A percentile compares a stretch with the other conserved stretches of the same genome.
Conservation (phyloP, 2,113 vertebrate species). For the Mixornis gularis region DNA sequence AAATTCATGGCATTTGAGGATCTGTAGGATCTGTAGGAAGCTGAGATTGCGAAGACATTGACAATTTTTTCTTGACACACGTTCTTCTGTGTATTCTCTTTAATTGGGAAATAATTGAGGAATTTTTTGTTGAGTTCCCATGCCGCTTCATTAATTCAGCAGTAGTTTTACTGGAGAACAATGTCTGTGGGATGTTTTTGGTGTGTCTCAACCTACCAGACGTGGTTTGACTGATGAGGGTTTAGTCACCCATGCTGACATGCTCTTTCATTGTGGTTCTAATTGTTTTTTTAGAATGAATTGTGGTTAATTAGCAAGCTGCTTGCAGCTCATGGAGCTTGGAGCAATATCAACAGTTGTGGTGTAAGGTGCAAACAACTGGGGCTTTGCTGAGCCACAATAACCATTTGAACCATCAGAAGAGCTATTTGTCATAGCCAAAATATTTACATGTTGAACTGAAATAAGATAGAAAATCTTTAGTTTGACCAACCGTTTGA, state of each 20-base stretch:
- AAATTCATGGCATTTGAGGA: background rate
- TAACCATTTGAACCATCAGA: background rate
- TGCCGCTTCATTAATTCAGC: background rate
- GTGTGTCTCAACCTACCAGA: background rate
- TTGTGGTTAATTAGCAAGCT: slow-evolving; percentile 25
- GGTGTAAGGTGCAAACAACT: background rate
- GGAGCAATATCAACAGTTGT: background rate
- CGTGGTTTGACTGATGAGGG: background rate
- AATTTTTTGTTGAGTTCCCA: background rate
- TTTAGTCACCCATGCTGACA: background rate
- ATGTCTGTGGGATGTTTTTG: background rate
- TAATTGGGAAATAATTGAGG: slow-evolving; percentile 21
- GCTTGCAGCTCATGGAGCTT: background rate
- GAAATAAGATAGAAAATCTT: background rate
- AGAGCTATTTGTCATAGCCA: background rate
- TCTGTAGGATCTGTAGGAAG: background rate
- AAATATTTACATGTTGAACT: background rate
- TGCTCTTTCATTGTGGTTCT: background rate
- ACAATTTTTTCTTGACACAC: background rate
- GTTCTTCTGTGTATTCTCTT: background rate
- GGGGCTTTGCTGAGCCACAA: background rate
- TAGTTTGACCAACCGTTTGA: background rate
- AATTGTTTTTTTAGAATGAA: background rate
- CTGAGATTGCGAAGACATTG: background rate
- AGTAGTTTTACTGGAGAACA: background rate